Evolutionary conservation across 2,888 invertebrate species (phyloP), one percentile per base, ranked within the genome.

Genomic region (Zaprionus obscuricornis): DNA sequence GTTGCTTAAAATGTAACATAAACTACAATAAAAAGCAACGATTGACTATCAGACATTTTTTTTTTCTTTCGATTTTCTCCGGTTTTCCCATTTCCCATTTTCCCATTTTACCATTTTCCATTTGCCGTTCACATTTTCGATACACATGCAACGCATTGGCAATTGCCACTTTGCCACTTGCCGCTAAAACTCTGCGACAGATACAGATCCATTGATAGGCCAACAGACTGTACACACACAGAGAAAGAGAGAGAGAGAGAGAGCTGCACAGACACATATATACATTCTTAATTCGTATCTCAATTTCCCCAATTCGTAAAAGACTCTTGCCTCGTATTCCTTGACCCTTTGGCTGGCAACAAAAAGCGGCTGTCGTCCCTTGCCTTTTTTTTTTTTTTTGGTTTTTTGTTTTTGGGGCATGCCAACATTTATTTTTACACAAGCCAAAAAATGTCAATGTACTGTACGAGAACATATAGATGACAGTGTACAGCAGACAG

Each of bases 371-470:
- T n/a, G n/a, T n/a, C n/a, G n/a, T n/a, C n/a, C n/a, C n/a, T n/a
- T n/a, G n/a, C n/a, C n/a, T n/a, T n/a, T n/a, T n/a, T n/a, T n/a
- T n/a, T n/a, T n/a, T n/a, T n/a, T n/a, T n/a, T n/a, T n/a, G n/a
- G n/a, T n/a, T n/a, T n/a, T n/a, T n/a, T n/a, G n/a, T n/a, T 24
- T 62, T 42, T 33, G 33, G 26, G 29, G 43, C 64, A 51, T 40
- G 56, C 50, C 49, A 56, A 29, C 18, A 46, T 71, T 66, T 68
- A 68, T 68, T 68, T 68, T 54, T 68, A 68, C 33, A 66, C 67
- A 59, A 45, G n/a, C n/a, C n/a, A 55, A 49, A 56, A 66, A 69
- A 69, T 71, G 68, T 71, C 68, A 71, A 71, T 69, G 72, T 37
- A 71, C 68, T 43, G 34, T 31, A 36, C 10, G 24, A 42, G 6